Percentiles rank a stretch among this genome's conserved stretches.
Conservation (phyloP, 2,113 vertebrate genomes). For the Lathamus discolor region DNA sequence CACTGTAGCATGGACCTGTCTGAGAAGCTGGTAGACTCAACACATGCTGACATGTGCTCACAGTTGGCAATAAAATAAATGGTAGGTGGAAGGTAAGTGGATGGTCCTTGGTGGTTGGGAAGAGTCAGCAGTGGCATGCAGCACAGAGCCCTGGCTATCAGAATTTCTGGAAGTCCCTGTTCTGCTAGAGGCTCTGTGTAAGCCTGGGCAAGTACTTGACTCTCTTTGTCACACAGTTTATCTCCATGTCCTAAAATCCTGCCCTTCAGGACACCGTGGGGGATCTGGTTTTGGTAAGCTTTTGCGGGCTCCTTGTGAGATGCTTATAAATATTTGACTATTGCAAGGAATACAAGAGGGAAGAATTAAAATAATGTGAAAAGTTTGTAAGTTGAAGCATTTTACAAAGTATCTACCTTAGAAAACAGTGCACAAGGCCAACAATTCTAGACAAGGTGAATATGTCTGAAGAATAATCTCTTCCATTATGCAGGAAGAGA, state of each 20-base stretch:
- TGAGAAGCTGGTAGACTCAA: background rate
- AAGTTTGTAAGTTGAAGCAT: background rate
- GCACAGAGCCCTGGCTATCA: background rate
- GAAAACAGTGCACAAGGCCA: background rate
- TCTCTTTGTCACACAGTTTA: background rate
- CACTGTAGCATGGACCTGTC: fast-evolving
- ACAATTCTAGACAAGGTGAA: background rate
- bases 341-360: background rate
- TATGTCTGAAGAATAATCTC: background rate
- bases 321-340: background rate
- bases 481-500: background rate
- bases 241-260: background rate
- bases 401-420: background rate
- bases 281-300: background rate
- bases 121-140: background rate
- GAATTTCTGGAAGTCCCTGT: background rate
- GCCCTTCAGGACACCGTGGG: background rate
- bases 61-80: background rate
- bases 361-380: background rate
- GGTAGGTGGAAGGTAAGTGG: background rate
- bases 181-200: fast-evolving
- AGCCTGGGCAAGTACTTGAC: background rate
- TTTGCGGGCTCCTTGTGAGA: background rate
- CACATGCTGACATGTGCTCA: background rate
- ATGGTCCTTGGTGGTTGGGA: background rate